phyloP scores from a whole-genome alignment of 2,888 invertebrate species.

The Melinopterus prodromus region DNA sequence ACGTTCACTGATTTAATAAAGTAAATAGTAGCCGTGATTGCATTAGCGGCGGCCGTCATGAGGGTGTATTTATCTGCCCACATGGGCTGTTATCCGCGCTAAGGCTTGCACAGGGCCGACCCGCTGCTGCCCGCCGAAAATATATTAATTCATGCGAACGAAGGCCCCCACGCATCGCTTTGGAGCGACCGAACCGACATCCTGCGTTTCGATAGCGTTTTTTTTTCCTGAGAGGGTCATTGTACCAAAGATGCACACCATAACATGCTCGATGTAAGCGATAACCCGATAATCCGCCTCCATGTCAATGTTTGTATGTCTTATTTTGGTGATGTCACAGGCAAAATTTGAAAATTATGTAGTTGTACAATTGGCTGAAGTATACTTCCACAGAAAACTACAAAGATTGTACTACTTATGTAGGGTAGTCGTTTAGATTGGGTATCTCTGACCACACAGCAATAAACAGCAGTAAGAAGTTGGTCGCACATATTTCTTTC shows the following conservation, averaged over 20 bases:
- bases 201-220: background rate
- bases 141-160: constrained; percentile 4
- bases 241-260: background rate
- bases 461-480: too few relatives aligned
- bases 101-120: background rate
- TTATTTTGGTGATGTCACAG: background rate
- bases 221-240: background rate
- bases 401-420: too few relatives aligned
- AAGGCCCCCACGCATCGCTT: constrained; percentile 4
- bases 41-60: constrained; percentile 29
- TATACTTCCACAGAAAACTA: too few relatives aligned
- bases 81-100: constrained; percentile 24
- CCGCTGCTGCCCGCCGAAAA: background rate
- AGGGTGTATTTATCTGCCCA: constrained; percentile 38
- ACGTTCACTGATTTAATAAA: constrained; percentile 36
- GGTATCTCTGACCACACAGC: too few relatives aligned
- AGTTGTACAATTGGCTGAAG: too few relatives aligned
- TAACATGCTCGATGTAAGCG: background rate
- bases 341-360: too few relatives aligned
- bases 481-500: too few relatives aligned
- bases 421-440: too few relatives aligned
- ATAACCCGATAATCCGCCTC: background rate
- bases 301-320: background rate
- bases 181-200: background rate
- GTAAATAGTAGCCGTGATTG: constrained; percentile 39